These are phyloP conservation scores for Mustela lutreola DNA, from an alignment of 2,113 vertebrate genomes.

Conservation along the genomic window DNA sequence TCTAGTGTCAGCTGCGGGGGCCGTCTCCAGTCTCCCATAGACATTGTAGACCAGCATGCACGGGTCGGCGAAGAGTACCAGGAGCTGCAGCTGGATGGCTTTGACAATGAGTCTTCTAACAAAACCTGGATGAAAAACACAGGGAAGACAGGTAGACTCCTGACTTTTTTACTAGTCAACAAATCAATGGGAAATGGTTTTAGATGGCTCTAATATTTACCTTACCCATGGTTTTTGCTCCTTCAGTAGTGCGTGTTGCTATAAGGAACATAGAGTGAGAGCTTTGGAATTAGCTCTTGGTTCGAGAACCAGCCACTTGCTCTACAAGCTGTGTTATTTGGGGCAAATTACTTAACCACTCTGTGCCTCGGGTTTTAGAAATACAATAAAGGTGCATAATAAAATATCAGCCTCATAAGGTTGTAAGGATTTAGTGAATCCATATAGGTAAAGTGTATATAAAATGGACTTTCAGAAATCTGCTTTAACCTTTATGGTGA, in stretches of 20 bases:
- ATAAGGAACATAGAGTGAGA: accelerated
- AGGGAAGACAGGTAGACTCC: conserved; percentile 93
- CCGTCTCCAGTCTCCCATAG: conserved; percentile 95
- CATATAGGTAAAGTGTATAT: background rate
- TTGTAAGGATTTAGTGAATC: background rate
- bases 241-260: background rate
- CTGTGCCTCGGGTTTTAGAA: background rate
- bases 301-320: background rate
- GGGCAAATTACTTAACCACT: background rate
- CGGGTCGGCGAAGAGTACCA: conserved; percentile 93
- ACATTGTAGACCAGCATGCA: conserved; percentile 93
- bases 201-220: background rate
- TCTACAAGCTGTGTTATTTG: background rate
- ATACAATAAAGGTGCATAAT: background rate
- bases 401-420: background rate
- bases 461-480: background rate
- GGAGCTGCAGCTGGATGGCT: conserved; percentile 95
- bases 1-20: conserved; percentile 93
- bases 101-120: conserved; percentile 95
- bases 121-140: conserved; percentile 99
- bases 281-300: background rate
- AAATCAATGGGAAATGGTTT: background rate
- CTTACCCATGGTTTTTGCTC: background rate
- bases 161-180: background rate
- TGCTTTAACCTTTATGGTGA: background rate